phyloP scores from a whole-genome alignment of 2,113 vertebrate genomes.

The Empidonax traillii region DNA sequence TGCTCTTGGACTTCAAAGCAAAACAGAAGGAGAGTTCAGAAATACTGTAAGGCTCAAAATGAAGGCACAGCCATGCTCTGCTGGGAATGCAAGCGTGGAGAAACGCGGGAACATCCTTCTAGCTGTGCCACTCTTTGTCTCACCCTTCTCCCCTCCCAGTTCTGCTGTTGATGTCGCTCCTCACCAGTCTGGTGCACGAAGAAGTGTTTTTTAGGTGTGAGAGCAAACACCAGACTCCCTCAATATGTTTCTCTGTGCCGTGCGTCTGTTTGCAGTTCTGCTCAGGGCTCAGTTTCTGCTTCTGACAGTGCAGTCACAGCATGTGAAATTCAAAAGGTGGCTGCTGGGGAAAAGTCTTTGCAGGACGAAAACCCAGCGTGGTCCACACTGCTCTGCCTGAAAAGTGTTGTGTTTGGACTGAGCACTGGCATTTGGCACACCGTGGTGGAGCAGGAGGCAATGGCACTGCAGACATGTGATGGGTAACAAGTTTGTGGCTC shows the following conservation, averaged over 20 bases:
- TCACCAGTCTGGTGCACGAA: slow-evolving; percentile 18
- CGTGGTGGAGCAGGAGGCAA: neutral
- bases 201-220: slow-evolving; percentile 55
- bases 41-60: neutral
- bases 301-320: neutral
- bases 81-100: neutral
- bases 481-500: neutral
- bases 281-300: neutral
- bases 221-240: slow-evolving; percentile 55
- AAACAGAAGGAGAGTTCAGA: neutral
- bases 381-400: neutral
- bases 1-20: neutral
- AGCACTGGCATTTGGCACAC: neutral
- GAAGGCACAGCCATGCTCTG: neutral
- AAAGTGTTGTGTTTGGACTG: neutral
- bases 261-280: neutral
- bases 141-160: neutral
- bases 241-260: neutral
- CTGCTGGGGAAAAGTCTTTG: neutral
- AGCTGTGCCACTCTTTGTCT: neutral
- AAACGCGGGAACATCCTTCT: neutral
- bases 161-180: slow-evolving; percentile 12
- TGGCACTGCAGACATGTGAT: neutral
- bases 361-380: neutral
- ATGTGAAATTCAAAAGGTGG: neutral